Evolutionary conservation across 1,140 invertebrate species (phyloP), one percentile per base, ranked within the genome.

Genomic region (Drosophila chauvacae): DNA sequence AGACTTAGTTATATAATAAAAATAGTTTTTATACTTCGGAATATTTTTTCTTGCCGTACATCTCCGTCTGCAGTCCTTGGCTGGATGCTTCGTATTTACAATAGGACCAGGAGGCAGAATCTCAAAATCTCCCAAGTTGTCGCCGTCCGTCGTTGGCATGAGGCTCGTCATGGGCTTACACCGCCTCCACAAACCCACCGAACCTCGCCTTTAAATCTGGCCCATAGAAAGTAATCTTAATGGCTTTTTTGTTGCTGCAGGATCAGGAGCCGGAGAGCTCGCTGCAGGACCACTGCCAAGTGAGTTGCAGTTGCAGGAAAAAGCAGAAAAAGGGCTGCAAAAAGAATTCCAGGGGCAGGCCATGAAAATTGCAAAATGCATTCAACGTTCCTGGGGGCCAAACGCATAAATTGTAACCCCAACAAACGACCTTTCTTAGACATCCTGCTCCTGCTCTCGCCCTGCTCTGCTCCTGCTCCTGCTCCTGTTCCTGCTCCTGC

Each of bases 331-430:
- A 77, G 47, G 45, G 26, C 63, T 41, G 42, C 14, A 56, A 56
- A 56, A 56, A 56, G 53, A 56, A 56, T 56, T 56, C 53, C 35
- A 16, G 53, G 53, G 66, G 65, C 65, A 83, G 83, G 59, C 83
- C 83, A 88, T 87, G 84, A 87, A 87, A 87, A 87, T 88, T 87
- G 84, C 80, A 87, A 87, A 87, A 88, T 87, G 85, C 84, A 87
- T 86, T 86, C 82, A 86, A 77, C 69, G 65, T 87, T 77, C 45
- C 56, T 47, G 79, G 79, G 64, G 83, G 74, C 68, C 70, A 86
- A 76, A 82, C 84, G 84, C 83, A 87, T 87, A 87, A 87, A 87
- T 87, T 87, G 85, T 80, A 60, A 74, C 50, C 77, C 77, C 72
- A 64, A 60, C 56, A 48, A 62, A 56, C 70, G 41, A 33, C 62